A percentile compares a stretch with the other conserved stretches of the same genome.
These are phyloP conservation scores for Temnothorax ravouxi DNA, from an alignment of 2,888 invertebrate species.

Conservation along the genomic window DNA sequence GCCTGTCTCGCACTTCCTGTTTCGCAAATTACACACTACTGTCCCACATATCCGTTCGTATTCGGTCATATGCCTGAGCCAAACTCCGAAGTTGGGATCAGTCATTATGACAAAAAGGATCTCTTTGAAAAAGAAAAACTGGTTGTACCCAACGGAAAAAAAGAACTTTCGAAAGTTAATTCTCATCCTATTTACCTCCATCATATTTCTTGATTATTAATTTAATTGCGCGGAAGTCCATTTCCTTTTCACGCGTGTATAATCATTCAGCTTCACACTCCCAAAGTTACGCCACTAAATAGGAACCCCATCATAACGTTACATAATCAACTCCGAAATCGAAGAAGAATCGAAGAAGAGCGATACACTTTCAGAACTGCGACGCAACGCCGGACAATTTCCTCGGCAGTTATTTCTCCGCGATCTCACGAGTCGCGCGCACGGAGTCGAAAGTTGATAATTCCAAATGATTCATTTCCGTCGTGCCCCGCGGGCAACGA, in stretches of 20 bases:
- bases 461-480: conserved; percentile 85
- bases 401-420: neutral
- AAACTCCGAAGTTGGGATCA: conserved; percentile 24
- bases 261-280: neutral
- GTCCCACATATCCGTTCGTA: conserved; percentile 42
- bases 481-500: conserved; percentile 72
- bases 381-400: neutral
- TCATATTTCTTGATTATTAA: neutral
- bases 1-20: conserved; percentile 52
- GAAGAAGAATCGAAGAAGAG: neutral
- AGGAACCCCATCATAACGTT: neutral
- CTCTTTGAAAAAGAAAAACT: neutral
- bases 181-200: neutral
- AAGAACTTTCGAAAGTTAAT: neutral
- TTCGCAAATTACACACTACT: conserved; percentile 44
- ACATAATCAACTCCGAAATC: neutral
- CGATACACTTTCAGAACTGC: neutral
- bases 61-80: conserved; percentile 14
- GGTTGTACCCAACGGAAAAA: neutral
- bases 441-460: conserved; percentile 81
- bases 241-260: neutral
- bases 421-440: neutral
- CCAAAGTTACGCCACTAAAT: neutral
- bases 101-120: neutral
- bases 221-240: neutral